Base-by-base conservation (phyloP, 2,888 invertebrate species). In the Agrotis ipsilon region DNA sequence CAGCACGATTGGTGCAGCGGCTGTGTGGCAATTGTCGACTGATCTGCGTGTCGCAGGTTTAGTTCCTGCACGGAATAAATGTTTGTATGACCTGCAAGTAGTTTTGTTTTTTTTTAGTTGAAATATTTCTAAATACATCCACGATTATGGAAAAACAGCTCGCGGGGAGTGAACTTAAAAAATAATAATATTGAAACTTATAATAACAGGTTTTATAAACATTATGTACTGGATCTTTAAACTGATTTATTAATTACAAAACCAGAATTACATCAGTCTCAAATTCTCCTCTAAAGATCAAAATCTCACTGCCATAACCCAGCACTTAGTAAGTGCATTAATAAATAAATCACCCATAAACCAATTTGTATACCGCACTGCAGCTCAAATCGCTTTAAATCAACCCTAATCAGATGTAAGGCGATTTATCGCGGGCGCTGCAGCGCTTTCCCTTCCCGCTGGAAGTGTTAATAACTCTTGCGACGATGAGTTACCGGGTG, bases 371-470 rank as follows among this genome's bases (percentile, higher is more conserved):
- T 51, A 69, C 54, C 48, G 13, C 27, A 62, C 52, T 49, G 75
- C 69, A 80, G 61, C 69, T 24, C 43, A 58, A 68, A 75, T 64
- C 81, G 64, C 76, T 62, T 77, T 77, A 77, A 75, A 80, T 77
- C 77, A 80, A 51, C 64, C 18, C n/a, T 69, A 80, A 81, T 78
- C 78, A 80, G 81, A 78, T 78, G 76, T 80, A 65, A 69, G 76
- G 19, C 57, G 69, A 78, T 78, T 78, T 78, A 81, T 75, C 52
- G 69, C 18, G 18, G 65, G 39, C 61, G 58, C 65, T 80, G 64
- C 76, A 68, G 75, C 78, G 81, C 76, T 68, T 69, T 69, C 61
- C 43, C 46, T 75, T 75, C 65, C 54, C 69, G 75, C 27, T 43
- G 54, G 74, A 52, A 46, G 7, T 6, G 68, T 45, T 80, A 61